Base-by-base conservation (phyloP, 2,888 invertebrate species). In the Megamerina dolium region DNA sequence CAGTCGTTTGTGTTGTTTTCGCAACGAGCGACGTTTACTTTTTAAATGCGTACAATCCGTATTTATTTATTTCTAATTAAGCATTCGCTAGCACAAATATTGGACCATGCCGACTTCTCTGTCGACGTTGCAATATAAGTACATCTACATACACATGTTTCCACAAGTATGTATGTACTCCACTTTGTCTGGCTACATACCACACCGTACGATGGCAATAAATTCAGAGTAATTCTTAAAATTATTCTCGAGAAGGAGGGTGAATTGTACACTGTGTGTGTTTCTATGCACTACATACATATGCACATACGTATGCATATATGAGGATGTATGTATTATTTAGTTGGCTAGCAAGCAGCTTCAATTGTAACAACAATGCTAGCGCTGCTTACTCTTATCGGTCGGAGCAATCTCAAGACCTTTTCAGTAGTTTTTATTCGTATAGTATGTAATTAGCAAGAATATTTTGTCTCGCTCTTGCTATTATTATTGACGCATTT, bases 31-130 rank as follows among this genome's bases (percentile, higher is more conserved):
- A 43, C 52, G 47, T 57, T 54, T 46, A 51, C 55, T 53, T 53
- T 58, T 60, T 60, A 52, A 65, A 59, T 51, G 55, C 55, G 41
- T 43, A 54, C 51, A 51, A 48, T 33, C 48, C 43, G 52, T n/a
- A n/a, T n/a, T n/a, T n/a, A 53, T 52, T 57, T 46, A 49, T 49
- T 51, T 59, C 55, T 53, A 59, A 62, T 61, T 59, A 59, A 57
- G 59, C 52, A 46, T 45, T 40, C 40, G 44, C 37, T 47, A 45
- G 49, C 48, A 40, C 41, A 46, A n/a, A n/a, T n/a, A n/a, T n/a
- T n/a, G n/a, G 35, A 50, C 50, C 52, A 53, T 52, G 50, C 36
- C 37, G 37, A 18, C 17, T 18, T 20, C 16, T 21, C 20, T 29
- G 26, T 27, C 27, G 16, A 19, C 10, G 37, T 19, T 19, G 18